phyloP scores from a whole-genome alignment of 1,140 invertebrate genomes.

The Nephotettix cincticeps region DNA sequence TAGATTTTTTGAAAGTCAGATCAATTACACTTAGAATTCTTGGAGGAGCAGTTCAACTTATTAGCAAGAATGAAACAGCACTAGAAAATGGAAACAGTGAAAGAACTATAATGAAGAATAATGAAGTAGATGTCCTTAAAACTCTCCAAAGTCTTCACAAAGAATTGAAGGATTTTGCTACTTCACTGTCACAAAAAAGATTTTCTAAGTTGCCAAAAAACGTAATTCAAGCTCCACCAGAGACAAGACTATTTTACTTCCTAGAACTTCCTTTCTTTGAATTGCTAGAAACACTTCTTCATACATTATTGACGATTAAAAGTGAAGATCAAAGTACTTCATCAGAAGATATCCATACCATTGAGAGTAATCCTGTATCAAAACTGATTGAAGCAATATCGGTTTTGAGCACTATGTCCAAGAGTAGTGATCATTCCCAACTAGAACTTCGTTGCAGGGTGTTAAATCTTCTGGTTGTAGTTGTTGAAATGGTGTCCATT shows the following conservation, averaged over 20 bases:
- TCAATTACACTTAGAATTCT: conserved; percentile 29
- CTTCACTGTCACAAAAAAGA: conserved; percentile 2
- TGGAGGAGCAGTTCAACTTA: conserved; percentile 1
- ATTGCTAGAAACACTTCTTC: neutral
- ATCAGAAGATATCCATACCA: neutral
- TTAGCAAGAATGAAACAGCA: neutral
- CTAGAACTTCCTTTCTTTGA: neutral
- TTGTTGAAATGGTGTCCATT: conserved; percentile 20
- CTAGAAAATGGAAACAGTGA: neutral
- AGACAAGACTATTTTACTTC: conserved; percentile 20
- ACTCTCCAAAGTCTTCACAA: conserved; percentile 3
- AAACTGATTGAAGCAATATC: neutral
- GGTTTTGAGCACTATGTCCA: neutral
- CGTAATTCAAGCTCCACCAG: conserved; percentile 12
- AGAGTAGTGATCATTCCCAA: neutral
- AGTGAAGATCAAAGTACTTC: neutral
- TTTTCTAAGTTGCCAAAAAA: conserved; percentile 3
- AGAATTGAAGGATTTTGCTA: conserved; percentile 13
- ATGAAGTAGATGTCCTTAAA: neutral
- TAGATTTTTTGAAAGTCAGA: conserved; percentile 31
- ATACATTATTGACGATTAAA: neutral
- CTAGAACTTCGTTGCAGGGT: neutral
- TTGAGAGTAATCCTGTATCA: neutral
- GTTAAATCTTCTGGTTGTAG: neutral
- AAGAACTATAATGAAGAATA: neutral